These are phyloP conservation scores for Pangasius sanitwongsei DNA, from an alignment of 2,797 vertebrate species.

Conservation along the genomic window DNA sequence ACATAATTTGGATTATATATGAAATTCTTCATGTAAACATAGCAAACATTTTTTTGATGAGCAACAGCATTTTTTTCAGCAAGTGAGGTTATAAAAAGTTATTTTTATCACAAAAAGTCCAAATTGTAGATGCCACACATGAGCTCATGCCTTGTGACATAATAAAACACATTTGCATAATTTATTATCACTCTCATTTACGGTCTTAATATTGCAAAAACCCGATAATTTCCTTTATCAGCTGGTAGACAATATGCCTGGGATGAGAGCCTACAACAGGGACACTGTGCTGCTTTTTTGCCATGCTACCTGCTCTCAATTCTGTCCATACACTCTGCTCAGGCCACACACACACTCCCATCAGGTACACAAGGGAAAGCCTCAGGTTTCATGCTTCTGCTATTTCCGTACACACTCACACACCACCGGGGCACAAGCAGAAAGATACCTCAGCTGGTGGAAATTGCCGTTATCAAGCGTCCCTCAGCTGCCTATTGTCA, in stretches of 20 bases:
- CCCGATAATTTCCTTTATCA: neutral
- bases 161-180: neutral
- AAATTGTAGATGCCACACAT: neutral
- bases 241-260: neutral
- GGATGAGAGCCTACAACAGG: neutral
- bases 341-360: constrained; percentile 2
- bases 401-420: constrained; percentile 38
- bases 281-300: neutral
- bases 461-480: constrained; percentile 55
- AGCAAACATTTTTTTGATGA: neutral
- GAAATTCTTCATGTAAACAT: neutral
- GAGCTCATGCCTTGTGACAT: neutral
- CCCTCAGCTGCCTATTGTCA: constrained; percentile 60
- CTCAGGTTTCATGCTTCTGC: constrained; percentile 49
- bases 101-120: neutral
- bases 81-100: neutral
- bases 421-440: constrained; percentile 52
- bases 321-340: neutral
- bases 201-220: neutral
- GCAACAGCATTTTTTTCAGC: neutral
- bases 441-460: constrained; percentile 49
- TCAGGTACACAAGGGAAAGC: constrained; percentile 43
- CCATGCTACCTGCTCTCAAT: constrained; percentile 3
- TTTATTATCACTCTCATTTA: neutral
- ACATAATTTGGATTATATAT: neutral